phyloP scores from a whole-genome alignment of 2,888 invertebrate species.

The Pyrrhosoma nymphula region DNA sequence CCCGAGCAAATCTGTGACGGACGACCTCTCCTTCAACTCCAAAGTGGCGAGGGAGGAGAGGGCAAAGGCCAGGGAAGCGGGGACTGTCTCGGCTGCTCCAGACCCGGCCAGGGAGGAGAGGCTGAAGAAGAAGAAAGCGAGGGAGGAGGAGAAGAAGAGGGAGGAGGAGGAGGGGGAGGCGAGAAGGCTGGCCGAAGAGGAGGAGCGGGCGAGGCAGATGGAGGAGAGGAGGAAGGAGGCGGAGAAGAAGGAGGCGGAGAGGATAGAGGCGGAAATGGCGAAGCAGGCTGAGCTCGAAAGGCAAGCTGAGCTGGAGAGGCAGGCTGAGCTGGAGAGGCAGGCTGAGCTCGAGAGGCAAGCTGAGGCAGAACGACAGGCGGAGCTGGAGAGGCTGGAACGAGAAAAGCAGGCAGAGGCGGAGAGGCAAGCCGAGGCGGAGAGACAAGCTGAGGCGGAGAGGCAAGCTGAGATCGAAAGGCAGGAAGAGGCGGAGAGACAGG shows the following conservation, averaged over 20 bases:
- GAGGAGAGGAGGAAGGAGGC: constrained; percentile 12
- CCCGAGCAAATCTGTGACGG: constrained; percentile 82
- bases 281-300: constrained; percentile 75
- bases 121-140: constrained; percentile 79
- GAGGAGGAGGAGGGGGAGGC: constrained; percentile 83
- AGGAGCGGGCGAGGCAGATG: constrained; percentile 79
- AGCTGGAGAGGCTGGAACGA: constrained; percentile 70
- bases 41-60: constrained; percentile 83
- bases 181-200: constrained; percentile 81
- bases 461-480: constrained; percentile 34
- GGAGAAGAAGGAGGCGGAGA: neutral
- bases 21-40: constrained; percentile 82
- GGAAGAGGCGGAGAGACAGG: neutral
- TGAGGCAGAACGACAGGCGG: constrained; percentile 72
- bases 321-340: constrained; percentile 75
- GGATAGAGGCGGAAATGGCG: constrained; percentile 74
- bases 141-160: constrained; percentile 81
- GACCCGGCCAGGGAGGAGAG: constrained; percentile 79
- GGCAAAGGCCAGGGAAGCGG: constrained; percentile 80
- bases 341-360: constrained; percentile 72
- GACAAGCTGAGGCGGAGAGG: constrained; percentile 69
- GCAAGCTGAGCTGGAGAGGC: constrained; percentile 71
- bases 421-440: neutral
- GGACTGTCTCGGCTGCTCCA: constrained; percentile 74
- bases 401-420: constrained; percentile 66